Evolutionary conservation across 2,888 invertebrate species (phyloP), one percentile per base, ranked within the genome.

Genomic region (Noctua pronuba): DNA sequence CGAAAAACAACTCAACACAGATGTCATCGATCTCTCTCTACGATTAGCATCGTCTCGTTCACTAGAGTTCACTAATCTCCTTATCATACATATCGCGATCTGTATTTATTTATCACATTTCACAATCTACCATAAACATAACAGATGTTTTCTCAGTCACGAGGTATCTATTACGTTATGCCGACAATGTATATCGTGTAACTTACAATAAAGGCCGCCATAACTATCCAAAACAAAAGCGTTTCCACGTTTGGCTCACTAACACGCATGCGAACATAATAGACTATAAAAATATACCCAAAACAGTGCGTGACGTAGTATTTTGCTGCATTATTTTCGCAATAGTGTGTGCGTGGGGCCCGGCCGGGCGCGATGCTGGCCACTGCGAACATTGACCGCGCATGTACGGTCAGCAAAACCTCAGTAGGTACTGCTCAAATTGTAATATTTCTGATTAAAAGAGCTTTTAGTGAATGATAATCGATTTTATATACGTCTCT

Each of bases 301-400:
- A 92, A 93, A 89, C 88, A 87, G 82, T 87, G 87, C 87, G 89
- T 90, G 91, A 88, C 88, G 90, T 88, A 88, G 88, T 87, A 83
- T 86, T 84, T 84, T 74, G 87, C 86, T 94, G 94, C 93, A 94
- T 94, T 94, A 95, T 95, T 94, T 95, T 94, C 93, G 94, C 95
- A 91, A 92, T 91, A 91, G 89, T 90, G 88, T 88, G 90, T 89
- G 92, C 91, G 92, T 92, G 95, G 90, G 94, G 94, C 95, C 94
- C 92, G 91, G 73, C 80, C 87, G 91, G 92, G 92, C 90, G 88
- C 86, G 89, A 88, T 87, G 89, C 82, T 88, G 89, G 88, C 85
- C 86, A 86, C 84, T 79, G 89, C 93, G 95, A 92, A 87, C 95
- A 88, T 94, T 95, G 96, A 96, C 95, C 95, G 95, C 93, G 88